Evolutionary conservation across 2,888 invertebrate genomes (phyloP).

Genomic region (Scaptomyza tumidula): DNA sequence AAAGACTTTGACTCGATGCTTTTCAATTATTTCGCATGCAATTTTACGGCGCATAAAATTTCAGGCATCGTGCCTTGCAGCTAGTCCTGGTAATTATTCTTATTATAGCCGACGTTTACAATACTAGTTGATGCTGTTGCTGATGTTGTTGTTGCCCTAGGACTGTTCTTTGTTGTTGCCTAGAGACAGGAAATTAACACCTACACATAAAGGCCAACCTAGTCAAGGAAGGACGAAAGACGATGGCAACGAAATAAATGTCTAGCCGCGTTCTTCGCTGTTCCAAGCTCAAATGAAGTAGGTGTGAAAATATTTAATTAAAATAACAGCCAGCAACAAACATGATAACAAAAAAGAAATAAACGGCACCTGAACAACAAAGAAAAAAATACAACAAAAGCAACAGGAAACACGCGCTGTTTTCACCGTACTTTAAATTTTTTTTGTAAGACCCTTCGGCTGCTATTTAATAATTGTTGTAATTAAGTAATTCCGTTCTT

Average conservation of each 20-base stretch:
- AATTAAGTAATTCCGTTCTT: conserved; percentile 81
- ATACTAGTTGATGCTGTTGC: conserved; percentile 28
- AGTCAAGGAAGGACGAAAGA: conserved; percentile 4
- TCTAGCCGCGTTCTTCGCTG: conserved; percentile 25
- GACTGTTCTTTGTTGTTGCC: conserved; percentile 34
- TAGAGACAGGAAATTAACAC: conserved; percentile 77
- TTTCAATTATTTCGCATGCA: conserved; percentile 81
- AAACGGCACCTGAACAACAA: conserved; percentile 8
- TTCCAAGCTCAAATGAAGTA: conserved; percentile 66
- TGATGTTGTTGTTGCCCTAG: conserved; percentile 24
- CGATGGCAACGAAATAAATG: conserved; percentile 28
- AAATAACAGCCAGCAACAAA: conserved; percentile 69
- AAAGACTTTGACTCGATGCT: conserved; percentile 61
- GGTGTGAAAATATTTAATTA: conserved; percentile 83
- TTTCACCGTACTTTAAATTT: conserved; percentile 21
- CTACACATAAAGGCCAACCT: conserved; percentile 52
- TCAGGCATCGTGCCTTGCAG: conserved; percentile 60
- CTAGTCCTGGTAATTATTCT: conserved; percentile 74
- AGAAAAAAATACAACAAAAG: conserved; percentile 37
- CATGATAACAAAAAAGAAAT: conserved; percentile 38
- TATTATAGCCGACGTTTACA: conserved; percentile 57
- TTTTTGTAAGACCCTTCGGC: conserved; percentile 58
- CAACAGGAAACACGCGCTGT: conserved; percentile 52
- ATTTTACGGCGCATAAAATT: conserved; percentile 77
- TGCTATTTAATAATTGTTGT: conserved; percentile 80